phyloP scores from a whole-genome alignment of 2,797 vertebrate genomes.

The Miichthys miiuy region DNA sequence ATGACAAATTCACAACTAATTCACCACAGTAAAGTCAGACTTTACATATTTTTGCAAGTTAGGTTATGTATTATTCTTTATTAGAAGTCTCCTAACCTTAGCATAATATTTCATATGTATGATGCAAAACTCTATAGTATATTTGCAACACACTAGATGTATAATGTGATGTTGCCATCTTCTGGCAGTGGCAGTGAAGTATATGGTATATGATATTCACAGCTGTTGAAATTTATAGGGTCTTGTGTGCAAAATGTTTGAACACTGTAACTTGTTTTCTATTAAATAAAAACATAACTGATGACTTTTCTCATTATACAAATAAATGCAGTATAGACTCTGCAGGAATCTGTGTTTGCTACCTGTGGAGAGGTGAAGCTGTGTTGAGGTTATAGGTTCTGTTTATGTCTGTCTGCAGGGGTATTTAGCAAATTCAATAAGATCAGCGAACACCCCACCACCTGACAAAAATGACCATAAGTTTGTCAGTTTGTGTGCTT shows the following conservation, averaged over 20 bases:
- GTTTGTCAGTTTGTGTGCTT: conserved; percentile 56
- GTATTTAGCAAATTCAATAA: conserved; percentile 64
- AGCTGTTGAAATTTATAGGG: background rate
- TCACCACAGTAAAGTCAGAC: background rate
- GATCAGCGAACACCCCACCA: conserved; percentile 55
- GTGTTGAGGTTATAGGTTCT: conserved; percentile 62
- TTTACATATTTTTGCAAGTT: background rate
- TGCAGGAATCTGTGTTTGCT: conserved; percentile 29
- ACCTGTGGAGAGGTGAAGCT: conserved; percentile 45
- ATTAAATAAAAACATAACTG: background rate
- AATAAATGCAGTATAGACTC: background rate
- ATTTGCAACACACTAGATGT: background rate
- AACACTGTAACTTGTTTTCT: background rate
- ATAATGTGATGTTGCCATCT: conserved; percentile 58
- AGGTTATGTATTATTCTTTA: background rate
- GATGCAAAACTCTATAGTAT: background rate
- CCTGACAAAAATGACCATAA: conserved; percentile 45
- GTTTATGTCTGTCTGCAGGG: conserved; percentile 61
- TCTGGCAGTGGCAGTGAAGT: conserved; percentile 47
- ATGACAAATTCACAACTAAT: background rate
- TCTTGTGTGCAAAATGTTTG: background rate
- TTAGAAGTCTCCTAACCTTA: background rate
- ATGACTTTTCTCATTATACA: background rate
- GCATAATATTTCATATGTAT: background rate
- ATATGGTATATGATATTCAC: background rate